Evolutionary conservation across 30 jellyfish, hydroid and myxozoan species (phyloP).

Genomic region (Turritopsis dohrnii): DNA sequence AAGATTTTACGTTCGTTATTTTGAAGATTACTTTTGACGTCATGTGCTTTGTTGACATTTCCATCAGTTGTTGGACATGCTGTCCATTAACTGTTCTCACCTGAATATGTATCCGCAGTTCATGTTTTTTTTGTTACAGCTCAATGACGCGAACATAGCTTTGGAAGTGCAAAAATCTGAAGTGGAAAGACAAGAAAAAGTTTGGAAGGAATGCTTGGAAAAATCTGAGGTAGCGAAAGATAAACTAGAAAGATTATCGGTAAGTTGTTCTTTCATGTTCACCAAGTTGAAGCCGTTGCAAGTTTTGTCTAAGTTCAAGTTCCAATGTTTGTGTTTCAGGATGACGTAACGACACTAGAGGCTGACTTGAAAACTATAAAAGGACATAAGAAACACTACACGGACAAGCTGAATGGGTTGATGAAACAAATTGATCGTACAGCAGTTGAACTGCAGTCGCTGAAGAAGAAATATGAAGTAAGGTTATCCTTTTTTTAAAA

Average conservation of each 20-base stretch:
- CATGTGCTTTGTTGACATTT: too few species aligned
- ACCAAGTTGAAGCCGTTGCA: too few species aligned
- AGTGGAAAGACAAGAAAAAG: constrained; percentile 35
- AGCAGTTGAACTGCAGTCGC: not conserved
- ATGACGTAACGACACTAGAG: not conserved
- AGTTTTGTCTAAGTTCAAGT: too few species aligned
- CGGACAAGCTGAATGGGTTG: constrained; percentile 35
- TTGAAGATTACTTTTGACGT: too few species aligned
- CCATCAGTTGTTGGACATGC: too few species aligned
- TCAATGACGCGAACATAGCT: constrained; percentile 29
- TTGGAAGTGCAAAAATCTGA: constrained; percentile 28
- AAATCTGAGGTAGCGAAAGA: constrained; percentile 53
- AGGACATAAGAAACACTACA: constrained; percentile 53
- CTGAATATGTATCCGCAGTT: too few species aligned
- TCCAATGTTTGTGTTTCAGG: not conserved
- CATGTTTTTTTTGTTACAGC: constrained; percentile 31
- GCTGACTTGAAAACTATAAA: constrained; percentile 9
- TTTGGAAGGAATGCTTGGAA: constrained; percentile 26
- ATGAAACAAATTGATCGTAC: constrained; percentile 35
- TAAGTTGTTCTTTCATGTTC: too few species aligned
- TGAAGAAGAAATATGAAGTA: constrained; percentile 54
- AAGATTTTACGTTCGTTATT: too few species aligned
- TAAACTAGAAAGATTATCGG: constrained; percentile 65
- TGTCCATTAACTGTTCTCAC: too few species aligned
- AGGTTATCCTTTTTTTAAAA: not conserved